Percentiles rank a stretch among this genome's conserved stretches.
These are phyloP conservation scores for Halichoerus grypus DNA, from an alignment of 2,113 vertebrate species.

Conservation along the genomic window DNA sequence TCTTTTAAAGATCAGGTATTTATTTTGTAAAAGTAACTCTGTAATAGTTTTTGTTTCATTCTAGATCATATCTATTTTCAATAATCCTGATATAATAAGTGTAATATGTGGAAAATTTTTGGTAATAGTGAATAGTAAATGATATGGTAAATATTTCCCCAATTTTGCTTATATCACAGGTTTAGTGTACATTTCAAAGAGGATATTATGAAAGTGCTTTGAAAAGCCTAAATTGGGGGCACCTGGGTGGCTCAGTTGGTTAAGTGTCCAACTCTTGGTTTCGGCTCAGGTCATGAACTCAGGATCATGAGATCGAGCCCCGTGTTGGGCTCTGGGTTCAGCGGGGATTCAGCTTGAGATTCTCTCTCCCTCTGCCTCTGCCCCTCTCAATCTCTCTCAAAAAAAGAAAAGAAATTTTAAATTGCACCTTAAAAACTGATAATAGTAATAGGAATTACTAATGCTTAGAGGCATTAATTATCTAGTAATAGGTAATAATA, in stretches of 20 bases:
- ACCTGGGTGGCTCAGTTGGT: neutral
- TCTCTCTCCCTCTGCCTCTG: neutral
- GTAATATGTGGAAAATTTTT: neutral
- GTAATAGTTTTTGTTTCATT: neutral
- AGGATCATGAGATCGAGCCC: neutral
- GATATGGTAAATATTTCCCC: neutral
- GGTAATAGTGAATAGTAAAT: neutral
- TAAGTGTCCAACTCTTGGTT: neutral
- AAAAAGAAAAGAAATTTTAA: neutral
- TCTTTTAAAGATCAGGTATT: neutral
- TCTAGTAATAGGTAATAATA: neutral
- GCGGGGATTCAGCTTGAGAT: neutral
- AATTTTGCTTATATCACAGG: neutral
- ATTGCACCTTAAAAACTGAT: neutral
- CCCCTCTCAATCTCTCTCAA: neutral
- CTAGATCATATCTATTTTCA: neutral
- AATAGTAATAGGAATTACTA: neutral
- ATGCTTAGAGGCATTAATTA: neutral
- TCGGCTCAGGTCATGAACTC: neutral
- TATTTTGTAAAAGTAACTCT: conserved; percentile 11
- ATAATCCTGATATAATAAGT: neutral
- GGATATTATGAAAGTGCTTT: neutral
- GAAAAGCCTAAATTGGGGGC: conserved; percentile 5
- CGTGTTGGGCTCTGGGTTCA: neutral
- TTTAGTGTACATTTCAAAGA: conserved; percentile 11